phyloP scores from a whole-genome alignment of 2,113 vertebrate species.

The Shinisaurus crocodilurus region DNA sequence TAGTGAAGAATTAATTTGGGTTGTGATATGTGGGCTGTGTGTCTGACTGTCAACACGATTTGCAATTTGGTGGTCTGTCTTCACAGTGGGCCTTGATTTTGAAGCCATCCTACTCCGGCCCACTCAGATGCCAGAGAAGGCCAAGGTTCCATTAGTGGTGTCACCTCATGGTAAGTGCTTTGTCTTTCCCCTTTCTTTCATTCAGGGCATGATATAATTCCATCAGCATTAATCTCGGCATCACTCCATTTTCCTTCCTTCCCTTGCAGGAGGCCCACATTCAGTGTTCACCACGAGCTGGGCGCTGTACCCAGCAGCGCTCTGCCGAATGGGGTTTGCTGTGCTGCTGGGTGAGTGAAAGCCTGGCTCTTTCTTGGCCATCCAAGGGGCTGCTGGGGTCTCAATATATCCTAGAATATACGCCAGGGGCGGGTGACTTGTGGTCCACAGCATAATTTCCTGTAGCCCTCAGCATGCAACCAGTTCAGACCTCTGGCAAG shows the following conservation, averaged over 20 bases:
- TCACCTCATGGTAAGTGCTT: conserved; percentile 87
- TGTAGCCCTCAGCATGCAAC: too few species aligned
- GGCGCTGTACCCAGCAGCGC: conserved; percentile 83
- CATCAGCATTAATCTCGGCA: background rate
- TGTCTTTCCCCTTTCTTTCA: background rate
- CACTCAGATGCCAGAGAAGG: conserved; percentile 68
- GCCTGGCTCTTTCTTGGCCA: background rate
- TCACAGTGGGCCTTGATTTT: conserved; percentile 87
- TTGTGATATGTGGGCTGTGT: rapidly evolving
- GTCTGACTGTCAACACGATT: background rate
- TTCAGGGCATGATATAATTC: background rate
- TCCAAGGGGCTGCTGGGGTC: background rate
- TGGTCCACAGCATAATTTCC: too few species aligned
- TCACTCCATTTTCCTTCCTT: background rate
- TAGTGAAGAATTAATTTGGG: background rate
- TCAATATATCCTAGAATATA: background rate
- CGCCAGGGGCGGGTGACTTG: background rate
- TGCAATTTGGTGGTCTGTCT: background rate
- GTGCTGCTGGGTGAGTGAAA: conserved; percentile 86
- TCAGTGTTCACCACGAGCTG: conserved; percentile 86
- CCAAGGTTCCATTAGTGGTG: conserved; percentile 87
- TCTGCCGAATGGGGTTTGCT: conserved; percentile 90
- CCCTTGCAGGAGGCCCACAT: conserved; percentile 89
- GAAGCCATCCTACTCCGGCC: conserved; percentile 91
- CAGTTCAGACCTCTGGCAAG: too few species aligned